Percentiles rank a stretch among this genome's conserved stretches.
These are phyloP conservation scores for Carpatolechia fugitivella DNA, from an alignment of 2,888 invertebrate species.

Conservation along the genomic window DNA sequence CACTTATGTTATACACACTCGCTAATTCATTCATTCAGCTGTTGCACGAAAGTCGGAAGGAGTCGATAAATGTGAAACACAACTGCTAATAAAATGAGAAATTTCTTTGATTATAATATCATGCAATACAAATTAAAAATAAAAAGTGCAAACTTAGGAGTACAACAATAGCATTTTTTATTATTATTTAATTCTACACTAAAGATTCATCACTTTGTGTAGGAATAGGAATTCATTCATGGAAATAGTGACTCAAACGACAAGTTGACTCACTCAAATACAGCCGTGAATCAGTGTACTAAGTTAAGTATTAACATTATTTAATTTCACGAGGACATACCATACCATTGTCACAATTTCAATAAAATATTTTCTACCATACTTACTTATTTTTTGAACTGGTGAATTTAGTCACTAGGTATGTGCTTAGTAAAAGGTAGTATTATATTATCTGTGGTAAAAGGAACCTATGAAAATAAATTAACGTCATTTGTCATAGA, in stretches of 20 bases:
- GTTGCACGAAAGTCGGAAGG: not conserved
- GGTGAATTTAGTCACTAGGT: no score
- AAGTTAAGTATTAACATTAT: no score
- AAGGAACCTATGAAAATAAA: no score
- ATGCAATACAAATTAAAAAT: no score
- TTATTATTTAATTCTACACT: not conserved
- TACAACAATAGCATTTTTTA: not conserved
- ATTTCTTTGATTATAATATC: no score
- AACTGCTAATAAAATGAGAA: not conserved
- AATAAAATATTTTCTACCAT: no score
- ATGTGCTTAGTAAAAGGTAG: no score
- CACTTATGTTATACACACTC: conserved; percentile 1
- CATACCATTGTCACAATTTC: not conserved
- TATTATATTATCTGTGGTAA: no score
- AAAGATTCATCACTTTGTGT: not conserved
- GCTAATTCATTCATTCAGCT: conserved; percentile 4
- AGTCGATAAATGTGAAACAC: no score
- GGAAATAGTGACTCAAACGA: conserved; percentile 9
- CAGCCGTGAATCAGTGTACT: conserved; percentile 1
- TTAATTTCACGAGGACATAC: not conserved
- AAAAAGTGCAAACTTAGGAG: no score
- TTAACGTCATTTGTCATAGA: not conserved
- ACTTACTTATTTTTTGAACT: no score
- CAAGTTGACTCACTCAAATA: not conserved
- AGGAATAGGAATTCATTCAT: conserved; percentile 13